These are phyloP conservation scores for Leptinotarsa defecta DNA, from an alignment of 1,140 invertebrate genomes.

Conservation along the genomic window DNA sequence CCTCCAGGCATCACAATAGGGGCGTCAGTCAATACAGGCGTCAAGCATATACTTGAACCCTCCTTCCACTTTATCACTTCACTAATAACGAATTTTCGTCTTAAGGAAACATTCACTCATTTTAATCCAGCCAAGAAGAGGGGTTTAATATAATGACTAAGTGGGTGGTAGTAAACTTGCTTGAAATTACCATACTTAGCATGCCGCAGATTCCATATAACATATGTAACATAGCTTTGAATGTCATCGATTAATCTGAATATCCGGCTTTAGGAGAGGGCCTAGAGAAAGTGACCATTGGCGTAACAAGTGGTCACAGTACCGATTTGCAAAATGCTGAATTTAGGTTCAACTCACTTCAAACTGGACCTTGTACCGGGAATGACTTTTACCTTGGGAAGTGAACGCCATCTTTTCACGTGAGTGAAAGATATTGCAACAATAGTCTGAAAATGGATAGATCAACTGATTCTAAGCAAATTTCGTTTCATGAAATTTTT, in stretches of 20 bases:
- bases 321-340: too few relatives aligned
- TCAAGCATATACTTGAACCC: too few relatives aligned
- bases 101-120: not conserved
- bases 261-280: not conserved
- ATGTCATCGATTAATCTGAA: conserved; percentile 13
- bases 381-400: too few relatives aligned
- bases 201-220: conserved; percentile 15
- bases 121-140: not conserved
- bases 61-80: not conserved
- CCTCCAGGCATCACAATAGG: too few relatives aligned
- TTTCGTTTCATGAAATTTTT: too few relatives aligned
- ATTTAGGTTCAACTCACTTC: too few relatives aligned
- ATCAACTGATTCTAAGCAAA: too few relatives aligned
- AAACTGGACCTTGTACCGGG: too few relatives aligned
- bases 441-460: too few relatives aligned
- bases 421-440: too few relatives aligned
- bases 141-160: conserved; percentile 12
- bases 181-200: conserved; percentile 19
- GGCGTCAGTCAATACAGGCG: too few relatives aligned
- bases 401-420: too few relatives aligned
- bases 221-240: conserved; percentile 20
- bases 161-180: conserved; percentile 12
- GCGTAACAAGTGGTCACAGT: not conserved
- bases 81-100: not conserved
- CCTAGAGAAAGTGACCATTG: not conserved